phyloP scores from a whole-genome alignment of 2,113 vertebrate genomes.

The Platichthys flesus region DNA sequence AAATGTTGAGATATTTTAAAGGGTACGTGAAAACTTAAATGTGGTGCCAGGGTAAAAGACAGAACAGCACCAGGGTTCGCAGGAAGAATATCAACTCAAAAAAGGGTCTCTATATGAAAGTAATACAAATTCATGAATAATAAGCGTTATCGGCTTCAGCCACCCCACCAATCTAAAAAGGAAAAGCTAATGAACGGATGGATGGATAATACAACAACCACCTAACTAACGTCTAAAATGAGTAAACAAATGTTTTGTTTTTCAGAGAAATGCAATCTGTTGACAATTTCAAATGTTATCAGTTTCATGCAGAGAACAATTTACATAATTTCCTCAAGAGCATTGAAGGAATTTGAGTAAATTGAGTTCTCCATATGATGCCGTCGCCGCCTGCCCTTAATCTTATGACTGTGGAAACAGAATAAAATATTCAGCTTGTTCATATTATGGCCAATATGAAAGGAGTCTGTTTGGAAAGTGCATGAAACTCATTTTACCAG shows the following conservation, averaged over 20 bases:
- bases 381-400: background rate
- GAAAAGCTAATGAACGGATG: background rate
- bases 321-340: constrained; percentile 13
- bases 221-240: background rate
- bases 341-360: background rate
- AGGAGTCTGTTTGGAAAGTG: too few relatives aligned
- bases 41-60: too few relatives aligned
- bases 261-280: background rate
- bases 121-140: background rate
- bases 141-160: background rate
- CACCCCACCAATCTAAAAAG: background rate
- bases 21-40: too few relatives aligned
- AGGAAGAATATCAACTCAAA: too few relatives aligned
- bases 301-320: constrained; percentile 2
- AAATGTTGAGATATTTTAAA: too few relatives aligned
- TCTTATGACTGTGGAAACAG: too few relatives aligned
- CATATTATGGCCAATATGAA: too few relatives aligned
- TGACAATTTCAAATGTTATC: constrained; percentile 6
- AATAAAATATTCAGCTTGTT: too few relatives aligned
- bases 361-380: background rate
- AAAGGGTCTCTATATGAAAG: background rate
- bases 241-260: background rate
- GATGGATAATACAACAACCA: background rate
- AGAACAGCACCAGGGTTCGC: too few relatives aligned
- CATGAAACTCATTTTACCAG: too few relatives aligned